phyloP scores from a whole-genome alignment of 2,797 vertebrate genomes.

The Neopelma chrysocephalum region DNA sequence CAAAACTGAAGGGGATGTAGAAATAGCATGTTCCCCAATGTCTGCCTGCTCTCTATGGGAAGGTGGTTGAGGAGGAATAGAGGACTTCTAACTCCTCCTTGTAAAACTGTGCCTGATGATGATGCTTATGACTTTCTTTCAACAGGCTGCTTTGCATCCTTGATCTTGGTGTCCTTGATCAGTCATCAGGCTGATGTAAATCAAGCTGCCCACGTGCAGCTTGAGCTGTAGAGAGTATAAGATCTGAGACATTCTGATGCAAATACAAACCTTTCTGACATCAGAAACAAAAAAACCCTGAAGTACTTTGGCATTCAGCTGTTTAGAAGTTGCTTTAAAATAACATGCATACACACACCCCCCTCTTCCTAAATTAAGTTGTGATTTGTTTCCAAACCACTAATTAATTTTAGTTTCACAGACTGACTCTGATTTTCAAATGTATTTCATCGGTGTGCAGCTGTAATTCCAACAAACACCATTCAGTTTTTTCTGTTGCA shows the following conservation, averaged over 20 bases:
- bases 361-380: slow-evolving; percentile 29
- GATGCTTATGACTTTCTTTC: neutral
- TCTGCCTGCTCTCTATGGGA: neutral
- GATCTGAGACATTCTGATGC: neutral
- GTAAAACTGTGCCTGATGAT: neutral
- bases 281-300: neutral
- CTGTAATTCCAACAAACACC: slow-evolving; percentile 43
- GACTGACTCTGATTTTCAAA: slow-evolving; percentile 42
- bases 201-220: neutral
- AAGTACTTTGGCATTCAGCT: neutral
- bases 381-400: slow-evolving; percentile 49
- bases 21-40: neutral
- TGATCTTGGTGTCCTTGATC: neutral
- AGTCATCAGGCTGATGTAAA: neutral
- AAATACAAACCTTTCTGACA: slow-evolving; percentile 1
- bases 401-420: slow-evolving; percentile 28
- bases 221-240: neutral
- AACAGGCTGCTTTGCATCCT: neutral
- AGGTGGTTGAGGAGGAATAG: neutral
- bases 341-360: neutral
- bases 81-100: neutral
- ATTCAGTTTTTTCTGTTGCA: slow-evolving; percentile 12
- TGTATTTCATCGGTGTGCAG: slow-evolving; percentile 11
- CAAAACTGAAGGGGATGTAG: neutral
- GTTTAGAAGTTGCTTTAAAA: slow-evolving; percentile 33